Conservation (phyloP, 2,888 invertebrate species). For the Drosophila kanekoi region DNA sequence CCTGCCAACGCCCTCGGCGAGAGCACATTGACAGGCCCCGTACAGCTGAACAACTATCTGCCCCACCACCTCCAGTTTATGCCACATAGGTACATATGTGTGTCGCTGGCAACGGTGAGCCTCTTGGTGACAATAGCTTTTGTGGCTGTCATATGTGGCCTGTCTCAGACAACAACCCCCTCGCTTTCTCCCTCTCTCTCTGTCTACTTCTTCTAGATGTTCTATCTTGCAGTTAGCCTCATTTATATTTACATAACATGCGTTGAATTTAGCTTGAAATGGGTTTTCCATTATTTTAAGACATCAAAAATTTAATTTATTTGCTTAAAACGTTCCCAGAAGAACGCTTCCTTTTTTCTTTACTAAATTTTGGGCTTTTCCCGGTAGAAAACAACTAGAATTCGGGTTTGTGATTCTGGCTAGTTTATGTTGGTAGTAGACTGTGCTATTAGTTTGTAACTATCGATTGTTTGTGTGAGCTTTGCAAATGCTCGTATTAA, state of each 20-base stretch:
- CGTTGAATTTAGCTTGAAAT: conserved; percentile 45
- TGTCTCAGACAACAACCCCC: conserved; percentile 23
- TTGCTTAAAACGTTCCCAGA: no score
- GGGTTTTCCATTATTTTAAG: conserved; percentile 18
- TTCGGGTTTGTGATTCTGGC: no score
- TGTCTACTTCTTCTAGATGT: neutral
- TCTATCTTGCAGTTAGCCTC: conserved; percentile 6
- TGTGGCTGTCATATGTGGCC: conserved; percentile 56
- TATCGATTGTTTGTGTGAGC: conserved; percentile 2
- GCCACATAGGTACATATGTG: conserved; percentile 34
- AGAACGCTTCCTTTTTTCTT: no score
- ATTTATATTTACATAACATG: conserved; percentile 55
- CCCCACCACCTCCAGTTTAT: conserved; percentile 12
- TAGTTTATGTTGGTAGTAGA: no score
- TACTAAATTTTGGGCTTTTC: no score
- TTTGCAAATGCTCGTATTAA: conserved; percentile 23
- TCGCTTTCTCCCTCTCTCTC: neutral
- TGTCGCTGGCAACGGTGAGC: conserved; percentile 31
- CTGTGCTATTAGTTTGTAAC: no score
- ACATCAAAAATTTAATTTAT: no score
- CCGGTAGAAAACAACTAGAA: no score
- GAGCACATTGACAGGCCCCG: conserved; percentile 46
- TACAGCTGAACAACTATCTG: conserved; percentile 9
- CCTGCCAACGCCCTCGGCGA: conserved; percentile 67
- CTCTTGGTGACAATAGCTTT: conserved; percentile 49